Evolutionary conservation across 2,113 vertebrate genomes (phyloP).

Genomic region (Speoplatyrhinus poulsoni): DNA sequence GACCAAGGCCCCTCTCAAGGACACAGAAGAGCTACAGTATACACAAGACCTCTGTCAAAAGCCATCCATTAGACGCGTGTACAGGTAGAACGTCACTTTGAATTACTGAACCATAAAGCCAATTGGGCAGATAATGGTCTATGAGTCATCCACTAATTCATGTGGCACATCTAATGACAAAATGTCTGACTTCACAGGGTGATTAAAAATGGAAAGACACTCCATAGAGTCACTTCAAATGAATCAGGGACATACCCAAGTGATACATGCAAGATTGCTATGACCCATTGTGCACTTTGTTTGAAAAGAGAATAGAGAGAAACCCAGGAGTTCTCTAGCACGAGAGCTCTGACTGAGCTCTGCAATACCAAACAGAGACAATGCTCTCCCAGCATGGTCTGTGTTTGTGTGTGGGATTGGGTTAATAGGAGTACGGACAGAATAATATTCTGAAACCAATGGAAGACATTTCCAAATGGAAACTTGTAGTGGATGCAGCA

Average conservation of each 20-base stretch:
- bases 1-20: not conserved
- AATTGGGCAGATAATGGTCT: not conserved
- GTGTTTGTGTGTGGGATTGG: constrained; percentile 36
- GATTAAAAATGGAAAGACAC: constrained; percentile 8
- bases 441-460: constrained; percentile 27
- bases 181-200: constrained; percentile 11
- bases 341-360: constrained; percentile 35
- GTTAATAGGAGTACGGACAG: not conserved
- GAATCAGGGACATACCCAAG: not conserved
- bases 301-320: constrained; percentile 18
- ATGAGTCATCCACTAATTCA: not conserved
- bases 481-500: no score
- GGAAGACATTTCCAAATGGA: no score
- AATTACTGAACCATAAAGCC: not conserved
- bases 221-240: not conserved
- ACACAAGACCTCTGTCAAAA: not conserved
- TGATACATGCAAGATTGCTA: constrained; percentile 13
- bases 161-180: not conserved
- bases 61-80: not conserved
- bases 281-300: constrained; percentile 17
- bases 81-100: not conserved
- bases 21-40: not conserved
- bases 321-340: constrained; percentile 4
- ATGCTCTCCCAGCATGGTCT: constrained; percentile 15
- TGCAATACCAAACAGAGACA: constrained; percentile 31